Evolutionary conservation across 2,113 vertebrate genomes (phyloP), one percentile per base, ranked within the genome.

Genomic region (Cyanoramphus novaezelandiae): DNA sequence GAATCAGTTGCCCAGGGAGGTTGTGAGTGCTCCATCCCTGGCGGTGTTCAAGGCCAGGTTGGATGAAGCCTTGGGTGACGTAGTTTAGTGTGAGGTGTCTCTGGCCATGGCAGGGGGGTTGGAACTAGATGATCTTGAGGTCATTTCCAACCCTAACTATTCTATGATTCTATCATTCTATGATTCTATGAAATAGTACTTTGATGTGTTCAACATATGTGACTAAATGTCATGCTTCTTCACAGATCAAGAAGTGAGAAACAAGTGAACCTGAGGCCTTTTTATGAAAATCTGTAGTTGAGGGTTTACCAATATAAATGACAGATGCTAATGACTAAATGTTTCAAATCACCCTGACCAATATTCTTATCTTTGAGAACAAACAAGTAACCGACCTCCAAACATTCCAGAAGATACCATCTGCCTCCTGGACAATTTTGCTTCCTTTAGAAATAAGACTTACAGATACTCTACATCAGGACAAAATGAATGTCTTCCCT

Each of bases 121-220:
- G 37, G 37, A 37, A 37, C 37, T 37, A 37, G 37, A 37, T 37
- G 37, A 37, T 37, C 37, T 37, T 37, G 37, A 37, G 37, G 37
- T 37, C 37, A 7, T 37, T 37, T 37, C 37, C 37, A 37, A 37
- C 37, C 37, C 37, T 37, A 37, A 37, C 37, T 37, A 37, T 37
- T 37, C 37, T 37, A 37, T 37, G 37, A 37, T 37, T 37, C 37
- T 37, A 37, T 37, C 37, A 37, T 37, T 37, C 37, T 37, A 37
- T 37, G 37, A 37, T 37, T 37, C 37, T 37, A 37, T 37, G 37
- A 68, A 72, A 49, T 17, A 65, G 35, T 19, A 35, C 9, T 76
- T 84, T 41, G 18, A 55, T 24, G 8, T 47, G 3, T 62, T 76
- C 33, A 50, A 2, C 0, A 0, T 46, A 31, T 28, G 6, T 55